These are phyloP conservation scores for Dipodomys merriami DNA, from an alignment of 2,113 vertebrate species.

Conservation along the genomic window DNA sequence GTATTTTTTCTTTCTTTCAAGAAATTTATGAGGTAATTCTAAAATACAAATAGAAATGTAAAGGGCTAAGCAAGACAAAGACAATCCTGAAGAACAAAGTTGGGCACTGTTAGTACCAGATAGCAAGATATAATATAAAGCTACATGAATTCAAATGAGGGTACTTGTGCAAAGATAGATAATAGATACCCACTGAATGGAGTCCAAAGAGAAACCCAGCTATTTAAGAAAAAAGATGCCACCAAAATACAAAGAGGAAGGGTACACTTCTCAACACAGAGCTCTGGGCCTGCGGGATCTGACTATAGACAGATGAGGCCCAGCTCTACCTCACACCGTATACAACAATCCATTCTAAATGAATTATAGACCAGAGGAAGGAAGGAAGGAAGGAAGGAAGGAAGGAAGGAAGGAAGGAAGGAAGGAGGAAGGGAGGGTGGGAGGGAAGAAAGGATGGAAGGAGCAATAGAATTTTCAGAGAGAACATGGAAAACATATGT, in stretches of 20 bases:
- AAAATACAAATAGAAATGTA: conserved; percentile 18
- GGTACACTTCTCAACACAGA: background rate
- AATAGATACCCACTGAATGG: background rate
- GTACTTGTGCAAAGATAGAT: background rate
- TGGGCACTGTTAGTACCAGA: background rate
- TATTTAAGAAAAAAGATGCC: background rate
- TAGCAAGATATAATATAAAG: background rate
- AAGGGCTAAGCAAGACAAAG: conserved; percentile 4
- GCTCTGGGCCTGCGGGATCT: background rate
- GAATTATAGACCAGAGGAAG: background rate
- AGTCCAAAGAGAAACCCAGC: background rate
- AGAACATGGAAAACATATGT: background rate
- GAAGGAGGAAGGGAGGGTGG: no score
- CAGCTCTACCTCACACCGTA: background rate
- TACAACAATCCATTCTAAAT: background rate
- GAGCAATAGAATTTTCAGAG: background rate
- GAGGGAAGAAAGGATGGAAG: no score
- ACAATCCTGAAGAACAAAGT: conserved; percentile 18
- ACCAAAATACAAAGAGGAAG: background rate
- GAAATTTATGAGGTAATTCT: background rate
- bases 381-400: background rate
- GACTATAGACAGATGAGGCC: background rate
- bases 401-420: background rate
- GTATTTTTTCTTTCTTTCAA: background rate
- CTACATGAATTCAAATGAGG: conserved; percentile 15